These are phyloP conservation scores for Sinodicranocentrus sp. DNA, from an alignment of 2,888 invertebrate genomes.

Conservation along the genomic window DNA sequence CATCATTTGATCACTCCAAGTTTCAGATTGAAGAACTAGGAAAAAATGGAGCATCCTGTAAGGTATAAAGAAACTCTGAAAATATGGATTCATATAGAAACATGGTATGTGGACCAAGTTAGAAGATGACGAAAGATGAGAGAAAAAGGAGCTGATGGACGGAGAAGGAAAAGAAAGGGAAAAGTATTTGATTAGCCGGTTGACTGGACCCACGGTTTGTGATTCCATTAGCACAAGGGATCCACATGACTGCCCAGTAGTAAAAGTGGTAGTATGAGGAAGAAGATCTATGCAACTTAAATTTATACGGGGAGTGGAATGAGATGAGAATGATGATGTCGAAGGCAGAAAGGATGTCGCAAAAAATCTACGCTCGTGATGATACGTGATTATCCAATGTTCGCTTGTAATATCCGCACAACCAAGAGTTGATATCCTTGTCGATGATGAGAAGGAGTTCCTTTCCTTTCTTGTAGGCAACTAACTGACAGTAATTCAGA, in stretches of 20 bases:
- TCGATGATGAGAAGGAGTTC: background rate
- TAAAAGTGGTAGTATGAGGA: constrained; percentile 3
- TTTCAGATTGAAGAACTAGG: background rate
- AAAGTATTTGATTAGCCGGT: constrained; percentile 73
- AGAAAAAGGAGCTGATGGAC: background rate
- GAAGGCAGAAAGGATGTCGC: constrained; percentile 19
- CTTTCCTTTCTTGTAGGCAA: background rate
- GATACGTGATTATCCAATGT: constrained; percentile 18
- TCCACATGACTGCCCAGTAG: constrained; percentile 29
- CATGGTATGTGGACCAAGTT: background rate
- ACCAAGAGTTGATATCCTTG: background rate
- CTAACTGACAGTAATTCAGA: constrained; percentile 8
- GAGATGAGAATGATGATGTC: constrained; percentile 22
- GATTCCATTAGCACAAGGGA: constrained; percentile 70
- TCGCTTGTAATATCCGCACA: background rate
- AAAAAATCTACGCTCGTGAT: constrained; percentile 21
- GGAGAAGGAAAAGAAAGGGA: constrained; percentile 32
- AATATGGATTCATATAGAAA: constrained; percentile 16
- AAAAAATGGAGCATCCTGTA: constrained; percentile 20
- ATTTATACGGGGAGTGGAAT: constrained; percentile 9
- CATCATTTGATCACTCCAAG: constrained; percentile 13
- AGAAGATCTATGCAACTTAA: background rate
- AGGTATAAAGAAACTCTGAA: background rate
- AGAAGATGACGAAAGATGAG: background rate
- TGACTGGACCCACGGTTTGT: constrained; percentile 73